A percentile compares a stretch with the other conserved stretches of the same genome.
These are phyloP conservation scores for Terrapene triunguis DNA, from an alignment of 2,113 vertebrate species.

Conservation along the genomic window DNA sequence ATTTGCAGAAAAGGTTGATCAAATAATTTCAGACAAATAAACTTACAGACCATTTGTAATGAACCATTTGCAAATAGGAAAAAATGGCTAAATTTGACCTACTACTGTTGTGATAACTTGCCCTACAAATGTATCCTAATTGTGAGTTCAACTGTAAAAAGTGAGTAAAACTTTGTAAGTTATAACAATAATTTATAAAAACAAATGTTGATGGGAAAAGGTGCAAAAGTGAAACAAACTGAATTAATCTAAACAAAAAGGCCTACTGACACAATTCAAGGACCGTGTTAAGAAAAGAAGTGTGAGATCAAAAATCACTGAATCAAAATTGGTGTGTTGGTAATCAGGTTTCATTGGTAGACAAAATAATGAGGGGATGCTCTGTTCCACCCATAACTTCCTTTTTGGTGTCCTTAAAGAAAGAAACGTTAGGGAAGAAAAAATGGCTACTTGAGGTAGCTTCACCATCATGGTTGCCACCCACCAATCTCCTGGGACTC, in stretches of 20 bases:
- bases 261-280: neutral
- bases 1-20: neutral
- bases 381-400: neutral
- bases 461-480: neutral
- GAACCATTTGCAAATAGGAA: neutral
- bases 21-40: neutral
- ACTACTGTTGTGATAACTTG: neutral
- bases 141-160: no score
- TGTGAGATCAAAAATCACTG: neutral
- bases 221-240: neutral
- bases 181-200: neutral
- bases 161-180: neutral
- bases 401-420: neutral
- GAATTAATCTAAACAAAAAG: neutral
- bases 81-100: neutral
- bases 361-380: neutral
- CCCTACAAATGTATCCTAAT: neutral
- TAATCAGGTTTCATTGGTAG: neutral
- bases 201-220: neutral
- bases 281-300: neutral
- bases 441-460: neutral
- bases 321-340: neutral
- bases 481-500: neutral
- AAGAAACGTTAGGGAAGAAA: neutral
- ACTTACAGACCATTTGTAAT: neutral